A percentile compares a stretch with the other conserved stretches of the same genome.
phyloP scores from a whole-genome alignment of 2,888 invertebrate species.

The Watsonalla cultraria region DNA sequence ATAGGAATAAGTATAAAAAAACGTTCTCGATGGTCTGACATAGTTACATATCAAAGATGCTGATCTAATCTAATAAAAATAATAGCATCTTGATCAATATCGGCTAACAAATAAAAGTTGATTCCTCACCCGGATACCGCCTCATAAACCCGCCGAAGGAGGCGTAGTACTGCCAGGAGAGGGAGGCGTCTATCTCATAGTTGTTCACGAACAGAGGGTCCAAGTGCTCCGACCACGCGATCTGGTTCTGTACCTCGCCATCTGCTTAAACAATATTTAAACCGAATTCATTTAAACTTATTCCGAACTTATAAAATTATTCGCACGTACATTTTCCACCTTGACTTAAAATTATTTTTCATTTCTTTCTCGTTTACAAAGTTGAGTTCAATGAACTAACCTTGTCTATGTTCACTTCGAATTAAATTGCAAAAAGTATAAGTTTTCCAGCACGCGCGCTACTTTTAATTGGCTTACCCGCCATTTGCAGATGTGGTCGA shows the following conservation, averaged over 20 bases:
- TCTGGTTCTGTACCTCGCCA: conserved; percentile 90
- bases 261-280: conserved; percentile 70
- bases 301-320: not conserved
- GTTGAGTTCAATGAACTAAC: no score
- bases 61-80: not conserved
- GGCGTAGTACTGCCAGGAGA: conserved; percentile 99
- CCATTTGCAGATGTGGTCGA: no score
- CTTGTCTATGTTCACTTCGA: no score
- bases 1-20: not conserved
- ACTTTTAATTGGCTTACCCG: no score
- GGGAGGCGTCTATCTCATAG: conserved; percentile 91
- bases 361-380: no score
- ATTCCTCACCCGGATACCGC: conserved; percentile 90
- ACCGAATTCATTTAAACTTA: conserved; percentile 1
- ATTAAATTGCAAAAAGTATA: no score
- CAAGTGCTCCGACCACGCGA: conserved; percentile 96
- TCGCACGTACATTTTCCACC: no score
- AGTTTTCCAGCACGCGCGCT: no score
- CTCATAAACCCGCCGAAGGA: conserved; percentile 97
- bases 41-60: not conserved
- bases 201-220: conserved; percentile 94
- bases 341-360: no score
- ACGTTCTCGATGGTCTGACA: not conserved
- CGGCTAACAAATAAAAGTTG: not conserved
- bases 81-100: not conserved